A percentile compares a stretch with the other conserved stretches of the same genome.
These are phyloP conservation scores for Mellivora capensis DNA, from an alignment of 2,113 vertebrate species.

Conservation along the genomic window DNA sequence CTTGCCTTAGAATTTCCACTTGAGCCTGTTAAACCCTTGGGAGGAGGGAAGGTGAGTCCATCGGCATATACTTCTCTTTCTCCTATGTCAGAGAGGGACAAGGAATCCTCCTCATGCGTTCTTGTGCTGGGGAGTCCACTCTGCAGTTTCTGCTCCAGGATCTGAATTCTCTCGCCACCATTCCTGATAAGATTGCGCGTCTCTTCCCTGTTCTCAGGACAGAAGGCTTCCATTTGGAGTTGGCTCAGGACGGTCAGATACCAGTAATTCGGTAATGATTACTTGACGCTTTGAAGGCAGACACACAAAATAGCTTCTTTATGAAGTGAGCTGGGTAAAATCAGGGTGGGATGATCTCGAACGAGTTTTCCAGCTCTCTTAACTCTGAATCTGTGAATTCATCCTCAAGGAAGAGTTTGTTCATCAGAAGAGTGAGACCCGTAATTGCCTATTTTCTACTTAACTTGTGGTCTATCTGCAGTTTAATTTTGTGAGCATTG, in stretches of 20 bases:
- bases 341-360: neutral
- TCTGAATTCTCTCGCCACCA: neutral
- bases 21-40: neutral
- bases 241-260: neutral
- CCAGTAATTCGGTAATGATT: neutral
- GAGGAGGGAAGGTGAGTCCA: neutral
- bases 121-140: neutral
- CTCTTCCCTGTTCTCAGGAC: neutral
- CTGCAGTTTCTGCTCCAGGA: neutral
- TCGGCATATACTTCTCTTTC: neutral
- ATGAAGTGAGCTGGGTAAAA: neutral
- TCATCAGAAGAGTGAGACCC: neutral
- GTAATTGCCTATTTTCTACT: neutral
- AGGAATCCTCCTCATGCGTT: neutral
- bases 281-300: neutral
- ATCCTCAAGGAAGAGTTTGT: neutral
- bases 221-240: neutral
- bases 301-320: neutral
- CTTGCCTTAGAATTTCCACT: neutral
- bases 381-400: neutral
- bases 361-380: neutral
- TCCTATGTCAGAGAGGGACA: neutral
- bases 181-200: neutral
- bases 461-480: neutral
- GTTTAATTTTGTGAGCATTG: constrained; percentile 26